Evolutionary conservation across 37 sponge, comb jelly and placozoan species (phyloP).

Genomic region (Sycon ciliatum): DNA sequence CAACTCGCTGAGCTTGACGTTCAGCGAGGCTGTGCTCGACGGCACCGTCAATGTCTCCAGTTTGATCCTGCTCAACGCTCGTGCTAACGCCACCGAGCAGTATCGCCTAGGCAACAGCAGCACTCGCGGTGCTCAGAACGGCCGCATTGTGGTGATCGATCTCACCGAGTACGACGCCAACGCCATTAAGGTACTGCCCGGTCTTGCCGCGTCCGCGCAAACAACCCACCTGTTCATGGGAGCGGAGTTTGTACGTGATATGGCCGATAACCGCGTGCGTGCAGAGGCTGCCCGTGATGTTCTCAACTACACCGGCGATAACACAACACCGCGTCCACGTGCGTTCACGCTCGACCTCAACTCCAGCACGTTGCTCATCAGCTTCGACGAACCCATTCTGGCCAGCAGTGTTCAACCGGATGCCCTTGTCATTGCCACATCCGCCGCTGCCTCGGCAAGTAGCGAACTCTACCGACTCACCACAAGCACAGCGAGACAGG

Average conservation of each 20-base stretch:
- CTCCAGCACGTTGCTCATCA: neutral
- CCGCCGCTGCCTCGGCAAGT: neutral
- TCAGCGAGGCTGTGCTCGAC: conserved; percentile 12
- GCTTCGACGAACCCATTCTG: conserved; percentile 69
- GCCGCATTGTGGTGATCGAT: conserved; percentile 29
- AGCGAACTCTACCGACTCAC: neutral
- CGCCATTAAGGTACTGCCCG: conserved; percentile 41
- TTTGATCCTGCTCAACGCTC: conserved; percentile 29
- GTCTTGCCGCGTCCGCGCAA: conserved; percentile 26
- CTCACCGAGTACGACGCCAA: conserved; percentile 34
- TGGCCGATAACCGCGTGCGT: conserved; percentile 38
- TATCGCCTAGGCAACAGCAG: conserved; percentile 37
- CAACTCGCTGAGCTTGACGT: conserved; percentile 15
- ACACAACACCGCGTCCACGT: no score
- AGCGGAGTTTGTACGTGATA: conserved; percentile 45
- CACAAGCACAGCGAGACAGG: conserved; percentile 5
- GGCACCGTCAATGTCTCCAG: neutral
- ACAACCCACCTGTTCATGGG: conserved; percentile 44
- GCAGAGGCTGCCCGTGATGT: conserved; percentile 27
- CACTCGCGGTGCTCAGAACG: conserved; percentile 17
- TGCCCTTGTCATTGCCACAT: neutral
- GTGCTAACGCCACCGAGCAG: neutral
- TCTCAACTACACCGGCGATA: conserved; percentile 33
- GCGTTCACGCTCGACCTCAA: conserved; percentile 17
- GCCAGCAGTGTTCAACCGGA: neutral